Conservation (phyloP, 2,113 vertebrate species). For the Bujurquina vittata region DNA sequence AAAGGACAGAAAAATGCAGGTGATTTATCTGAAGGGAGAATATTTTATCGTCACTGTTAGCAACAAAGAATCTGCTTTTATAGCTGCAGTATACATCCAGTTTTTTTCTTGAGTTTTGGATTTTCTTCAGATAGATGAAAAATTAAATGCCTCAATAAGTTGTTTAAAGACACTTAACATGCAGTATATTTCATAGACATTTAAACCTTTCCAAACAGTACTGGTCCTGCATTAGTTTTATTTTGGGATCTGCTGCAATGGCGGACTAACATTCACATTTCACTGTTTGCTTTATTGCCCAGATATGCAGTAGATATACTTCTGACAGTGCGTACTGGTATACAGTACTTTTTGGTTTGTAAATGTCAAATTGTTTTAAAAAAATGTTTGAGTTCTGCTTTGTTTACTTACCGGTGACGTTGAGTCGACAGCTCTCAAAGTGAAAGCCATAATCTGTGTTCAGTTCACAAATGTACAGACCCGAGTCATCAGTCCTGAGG, state of each 20-base stretch:
- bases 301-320: not conserved
- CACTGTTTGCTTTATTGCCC: not conserved
- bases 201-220: not conserved
- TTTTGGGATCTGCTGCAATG: not conserved
- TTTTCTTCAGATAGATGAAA: not conserved
- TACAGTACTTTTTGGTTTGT: not conserved
- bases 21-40: no score
- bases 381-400: not conserved
- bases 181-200: not conserved
- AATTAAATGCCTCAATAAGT: not conserved
- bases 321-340: not conserved
- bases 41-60: not conserved
- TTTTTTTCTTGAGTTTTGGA: not conserved
- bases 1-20: not conserved
- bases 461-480: not conserved
- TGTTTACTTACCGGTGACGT: not conserved
- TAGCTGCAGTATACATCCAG: no score
- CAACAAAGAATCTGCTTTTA: not conserved
- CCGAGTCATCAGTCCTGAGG: not conserved
- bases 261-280: not conserved
- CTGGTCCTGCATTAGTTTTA: not conserved
- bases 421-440: not conserved
- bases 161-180: not conserved
- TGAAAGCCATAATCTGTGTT: not conserved
- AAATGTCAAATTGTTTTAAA: not conserved